These are phyloP conservation scores for Nycteola revayana DNA, from an alignment of 2,888 invertebrate species.

Conservation along the genomic window DNA sequence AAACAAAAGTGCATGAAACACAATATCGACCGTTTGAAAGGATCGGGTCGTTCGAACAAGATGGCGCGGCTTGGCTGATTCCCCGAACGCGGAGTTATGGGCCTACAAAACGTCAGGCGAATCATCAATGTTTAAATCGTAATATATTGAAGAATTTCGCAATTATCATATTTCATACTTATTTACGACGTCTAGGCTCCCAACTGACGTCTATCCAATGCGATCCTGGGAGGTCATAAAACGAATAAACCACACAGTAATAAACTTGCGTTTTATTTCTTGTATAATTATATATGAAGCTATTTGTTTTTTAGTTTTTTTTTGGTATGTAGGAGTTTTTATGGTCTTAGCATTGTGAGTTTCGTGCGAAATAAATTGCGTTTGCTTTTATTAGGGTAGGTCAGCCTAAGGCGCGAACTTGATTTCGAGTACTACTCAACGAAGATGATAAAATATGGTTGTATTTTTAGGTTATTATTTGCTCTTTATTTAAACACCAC, in stretches of 20 bases:
- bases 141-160: slow-evolving; percentile 81
- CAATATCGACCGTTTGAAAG: slow-evolving; percentile 40
- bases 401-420: too few species aligned
- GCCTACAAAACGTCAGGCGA: slow-evolving; percentile 76
- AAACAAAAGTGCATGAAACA: slow-evolving; percentile 49
- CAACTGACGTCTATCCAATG: slow-evolving; percentile 71
- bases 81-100: slow-evolving; percentile 72
- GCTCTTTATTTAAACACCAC: too few species aligned
- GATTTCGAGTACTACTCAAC: too few species aligned
- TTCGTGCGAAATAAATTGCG: slow-evolving; percentile 23
- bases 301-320: slow-evolving; percentile 54
- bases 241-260: slow-evolving; percentile 63
- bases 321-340: slow-evolving; percentile 36
- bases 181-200: slow-evolving; percentile 79
- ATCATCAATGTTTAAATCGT: slow-evolving; percentile 81
- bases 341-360: slow-evolving; percentile 20
- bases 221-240: slow-evolving; percentile 70
- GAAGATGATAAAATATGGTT: too few species aligned
- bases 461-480: too few species aligned
- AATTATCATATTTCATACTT: slow-evolving; percentile 82
- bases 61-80: slow-evolving; percentile 40
- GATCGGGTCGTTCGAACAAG: slow-evolving; percentile 37
- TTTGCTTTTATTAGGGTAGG: slow-evolving; percentile 20
- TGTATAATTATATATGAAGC: slow-evolving; percentile 66
- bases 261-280: slow-evolving; percentile 71